Evolutionary conservation across 2,888 invertebrate species (phyloP), one percentile per base, ranked within the genome.

Genomic region (Metalampra italica): DNA sequence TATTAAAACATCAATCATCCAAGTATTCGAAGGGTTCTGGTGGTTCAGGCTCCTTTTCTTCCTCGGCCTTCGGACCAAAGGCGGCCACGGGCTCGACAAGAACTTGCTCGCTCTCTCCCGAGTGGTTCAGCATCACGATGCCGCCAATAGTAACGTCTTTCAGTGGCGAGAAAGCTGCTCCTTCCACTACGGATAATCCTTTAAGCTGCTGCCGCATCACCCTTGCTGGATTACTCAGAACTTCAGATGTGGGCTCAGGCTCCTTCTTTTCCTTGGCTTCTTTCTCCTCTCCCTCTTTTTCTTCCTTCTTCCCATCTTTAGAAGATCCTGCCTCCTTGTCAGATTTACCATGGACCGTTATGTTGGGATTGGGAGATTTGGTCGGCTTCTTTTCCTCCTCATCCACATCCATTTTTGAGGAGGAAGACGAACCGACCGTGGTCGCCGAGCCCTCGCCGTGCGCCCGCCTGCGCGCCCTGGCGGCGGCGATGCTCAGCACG

Each of bases 1-100:
- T 14, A 32, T 68, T 32, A 8, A 22, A 22, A 22, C 11, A 78
- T 90, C 91, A 93, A 79, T 95, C 95, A 81, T 98, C 98, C 64
- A 93, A 93, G 88, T 96, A 99, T 87, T 98, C 98, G 78, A 99
- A 99, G 57, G 98, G 97, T 91, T 98, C 98, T 71, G 98, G 98
- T 40, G 98, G 97, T 68, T 97, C 97, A 0, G 98, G 98, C 82
- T 99, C 98, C 70, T 97, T 97, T 66, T 97, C 97, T 69, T 98
- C 98, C 58, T 98, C 98, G 13, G 94, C 93, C 76, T 96, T 96
- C 2, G 96, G 96, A 0, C 97, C 97, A 68, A 95, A 96, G 0
- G 96, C 96, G 75, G 95, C 95, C 11, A 98, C 97, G 7, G 97
- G 96, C 75, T 98, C 98, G 1, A 98, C 98, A 43, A 98, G 91